A percentile compares a stretch with the other conserved stretches of the same genome.
Evolutionary conservation across 2,113 vertebrate species (phyloP).

Genomic region (Saguinus imperator): DNA sequence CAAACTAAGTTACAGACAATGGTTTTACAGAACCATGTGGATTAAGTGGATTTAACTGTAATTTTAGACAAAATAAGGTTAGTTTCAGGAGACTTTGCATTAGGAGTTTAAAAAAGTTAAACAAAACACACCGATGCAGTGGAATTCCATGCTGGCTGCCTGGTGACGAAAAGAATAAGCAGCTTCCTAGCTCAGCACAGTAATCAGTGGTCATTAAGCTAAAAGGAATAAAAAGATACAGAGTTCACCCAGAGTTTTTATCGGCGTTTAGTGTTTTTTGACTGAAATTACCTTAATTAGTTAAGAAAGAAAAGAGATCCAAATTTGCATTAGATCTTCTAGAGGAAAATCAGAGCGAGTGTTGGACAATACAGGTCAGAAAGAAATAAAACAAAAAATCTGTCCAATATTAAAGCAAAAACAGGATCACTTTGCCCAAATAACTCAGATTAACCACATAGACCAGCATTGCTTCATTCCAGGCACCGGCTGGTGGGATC

Average conservation of each 20-base stretch:
- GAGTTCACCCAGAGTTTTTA: not conserved
- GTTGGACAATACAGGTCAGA: not conserved
- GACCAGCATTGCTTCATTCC: fast-evolving
- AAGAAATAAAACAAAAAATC: not conserved
- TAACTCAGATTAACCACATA: fast-evolving
- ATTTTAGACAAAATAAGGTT: conserved; percentile 49
- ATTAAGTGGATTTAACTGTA: conserved; percentile 9
- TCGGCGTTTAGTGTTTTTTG: not conserved
- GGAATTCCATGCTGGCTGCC: not conserved
- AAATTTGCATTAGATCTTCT: not conserved
- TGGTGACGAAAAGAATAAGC: not conserved
- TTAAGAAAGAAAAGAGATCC: not conserved
- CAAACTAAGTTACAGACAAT: conserved; percentile 32
- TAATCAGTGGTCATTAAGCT: not conserved
- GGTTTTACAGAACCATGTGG: not conserved
- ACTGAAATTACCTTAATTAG: not conserved
- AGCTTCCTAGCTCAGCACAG: not conserved
- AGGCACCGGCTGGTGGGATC: not conserved
- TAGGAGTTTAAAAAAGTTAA: conserved; percentile 38
- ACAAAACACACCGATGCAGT: not conserved
- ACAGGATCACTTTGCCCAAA: fast-evolving
- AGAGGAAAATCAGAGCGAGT: not conserved
- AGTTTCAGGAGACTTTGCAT: not conserved
- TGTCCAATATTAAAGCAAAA: not conserved
- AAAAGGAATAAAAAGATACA: not conserved